Evolutionary conservation across 2,113 vertebrate genomes (phyloP).

Genomic region (Oreotrochilus melanogaster): DNA sequence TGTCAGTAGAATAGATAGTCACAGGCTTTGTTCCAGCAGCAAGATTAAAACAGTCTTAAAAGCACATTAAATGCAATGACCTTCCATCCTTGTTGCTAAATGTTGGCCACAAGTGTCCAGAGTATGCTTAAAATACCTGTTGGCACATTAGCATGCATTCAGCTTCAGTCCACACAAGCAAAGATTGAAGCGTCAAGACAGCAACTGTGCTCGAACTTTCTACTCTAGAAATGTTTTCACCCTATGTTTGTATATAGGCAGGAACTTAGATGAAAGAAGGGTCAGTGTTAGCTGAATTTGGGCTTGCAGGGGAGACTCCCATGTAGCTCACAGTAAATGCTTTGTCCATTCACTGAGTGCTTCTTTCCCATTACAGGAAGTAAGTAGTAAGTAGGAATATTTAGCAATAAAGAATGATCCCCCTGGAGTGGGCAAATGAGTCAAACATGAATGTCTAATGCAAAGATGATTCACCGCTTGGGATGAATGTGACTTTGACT

Average conservation of each 20-base stretch:
- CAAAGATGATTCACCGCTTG: slow-evolving; percentile 20
- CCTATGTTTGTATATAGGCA: neutral
- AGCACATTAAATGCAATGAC: slow-evolving; percentile 16
- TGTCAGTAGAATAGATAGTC: neutral
- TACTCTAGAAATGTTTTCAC: neutral
- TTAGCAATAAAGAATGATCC: neutral
- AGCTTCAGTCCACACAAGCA: neutral
- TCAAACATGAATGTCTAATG: slow-evolving; percentile 5
- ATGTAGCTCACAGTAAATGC: neutral
- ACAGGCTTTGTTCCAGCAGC: neutral
- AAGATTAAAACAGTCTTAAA: neutral
- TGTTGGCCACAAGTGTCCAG: neutral
- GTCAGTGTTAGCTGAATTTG: neutral
- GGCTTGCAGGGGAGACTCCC: neutral
- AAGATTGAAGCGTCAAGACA: neutral
- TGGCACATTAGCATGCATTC: neutral
- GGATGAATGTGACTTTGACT: slow-evolving; percentile 13
- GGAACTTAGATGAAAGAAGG: neutral
- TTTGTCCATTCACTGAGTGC: neutral
- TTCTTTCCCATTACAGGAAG: neutral
- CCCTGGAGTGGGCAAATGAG: neutral
- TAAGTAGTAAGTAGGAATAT: neutral
- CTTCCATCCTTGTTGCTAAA: slow-evolving; percentile 10
- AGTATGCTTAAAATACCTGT: neutral
- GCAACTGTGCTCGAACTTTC: neutral